Evolutionary conservation across 2,888 invertebrate genomes (phyloP), one percentile per base, ranked within the genome.

Genomic region (Caenorhabditis sp.): DNA sequence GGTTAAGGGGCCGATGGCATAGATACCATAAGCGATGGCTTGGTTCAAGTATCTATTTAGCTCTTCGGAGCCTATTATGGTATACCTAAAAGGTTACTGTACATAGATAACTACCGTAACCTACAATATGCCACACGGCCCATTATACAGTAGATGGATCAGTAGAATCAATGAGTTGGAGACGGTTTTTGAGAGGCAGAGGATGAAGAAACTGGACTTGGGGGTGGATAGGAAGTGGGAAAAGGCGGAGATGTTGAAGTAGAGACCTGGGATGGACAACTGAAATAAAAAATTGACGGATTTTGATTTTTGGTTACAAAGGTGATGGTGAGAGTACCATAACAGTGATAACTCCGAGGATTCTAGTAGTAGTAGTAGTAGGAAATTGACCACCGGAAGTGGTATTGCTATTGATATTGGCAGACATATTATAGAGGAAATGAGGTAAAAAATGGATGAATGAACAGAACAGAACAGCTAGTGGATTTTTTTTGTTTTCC

Each of bases 171-270:
- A 5, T 2, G 18, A 69, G 24, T 69, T 69, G 15, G 68, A 69
- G 0, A 69, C 1, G 3, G 68, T 69, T 69, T 69, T 69, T 6
- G 68, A 69, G 11, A 55, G 58, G 18, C 68, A 69, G 5, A 69
- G 6, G 1, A 69, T 44, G 37, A 58, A 58, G 32, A 69, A 69
- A 50, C 58, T 58, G 5, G 68, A 56, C 15, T 28, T 68, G 11
- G 6, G 11, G 6, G 13, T 2, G 6, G 6, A 13, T 13, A 40
- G 13, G 13, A 40, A 40, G 11, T 40, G 6, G 40, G 13, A 13
- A 40, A 40, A 40, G 2, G 13, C 35, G 44, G n/a, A 28, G 6
- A 40, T 13, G 13, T 40, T 40, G 40, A 40, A 40, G 13, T 6
- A 40, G 2, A 40, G 11, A 13, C 40, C 40, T 6, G 32, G 32